Percentiles rank a stretch among this genome's conserved stretches.
Evolutionary conservation across 2,113 vertebrate species (phyloP).

Genomic region (Proterorhinus semilunaris): DNA sequence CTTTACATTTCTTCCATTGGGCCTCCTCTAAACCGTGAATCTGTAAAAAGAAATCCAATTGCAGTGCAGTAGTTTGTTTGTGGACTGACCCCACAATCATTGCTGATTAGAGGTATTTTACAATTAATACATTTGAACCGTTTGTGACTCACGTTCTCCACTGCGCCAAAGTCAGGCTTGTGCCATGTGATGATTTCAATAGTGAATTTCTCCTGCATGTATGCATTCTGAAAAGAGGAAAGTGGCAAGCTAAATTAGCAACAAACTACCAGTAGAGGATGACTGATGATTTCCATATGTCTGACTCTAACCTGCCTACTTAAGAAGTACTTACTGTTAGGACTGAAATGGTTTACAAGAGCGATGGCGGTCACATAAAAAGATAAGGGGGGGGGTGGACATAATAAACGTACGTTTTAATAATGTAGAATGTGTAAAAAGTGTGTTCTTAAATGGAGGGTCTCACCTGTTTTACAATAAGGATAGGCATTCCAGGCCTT

Average conservation of each 20-base stretch:
- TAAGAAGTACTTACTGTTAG: constrained; percentile 60
- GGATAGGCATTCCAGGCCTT: constrained; percentile 99
- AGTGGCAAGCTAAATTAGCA: not conserved
- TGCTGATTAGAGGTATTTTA: not conserved
- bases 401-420: not conserved
- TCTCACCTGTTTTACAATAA: constrained; percentile 91
- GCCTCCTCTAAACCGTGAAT: constrained; percentile 86
- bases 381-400: constrained; percentile 16
- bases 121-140: not conserved
- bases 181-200: constrained; percentile 98
- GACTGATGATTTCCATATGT: too few species aligned
- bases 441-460: not conserved
- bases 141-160: constrained; percentile 88
- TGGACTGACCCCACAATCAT: too few species aligned
- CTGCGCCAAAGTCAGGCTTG: constrained; percentile 89
- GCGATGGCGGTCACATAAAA: not conserved
- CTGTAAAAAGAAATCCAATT: constrained; percentile 60
- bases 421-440: not conserved
- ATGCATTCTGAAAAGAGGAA: constrained; percentile 81
- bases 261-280: too few species aligned
- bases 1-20: constrained; percentile 80
- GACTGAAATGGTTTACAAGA: constrained; percentile 43
- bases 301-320: not conserved
- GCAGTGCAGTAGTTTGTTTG: too few species aligned
- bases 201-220: constrained; percentile 91